Conservation (phyloP, 2,888 invertebrate genomes). For the Euclidia mi region DNA sequence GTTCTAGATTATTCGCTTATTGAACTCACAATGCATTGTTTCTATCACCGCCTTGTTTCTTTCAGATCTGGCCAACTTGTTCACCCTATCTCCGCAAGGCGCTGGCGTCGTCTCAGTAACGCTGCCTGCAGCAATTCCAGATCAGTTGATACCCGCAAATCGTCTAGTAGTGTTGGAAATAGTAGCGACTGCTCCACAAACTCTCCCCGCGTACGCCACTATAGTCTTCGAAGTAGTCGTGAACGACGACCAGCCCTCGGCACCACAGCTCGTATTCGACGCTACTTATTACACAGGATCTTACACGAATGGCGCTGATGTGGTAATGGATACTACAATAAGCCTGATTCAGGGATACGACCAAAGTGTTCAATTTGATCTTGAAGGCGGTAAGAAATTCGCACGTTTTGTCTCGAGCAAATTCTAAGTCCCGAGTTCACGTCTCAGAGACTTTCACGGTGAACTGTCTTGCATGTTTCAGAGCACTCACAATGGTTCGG, state of each 20-base stretch:
- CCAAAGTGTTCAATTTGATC: constrained; percentile 46
- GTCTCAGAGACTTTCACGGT: too few species aligned
- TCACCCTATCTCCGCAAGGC: constrained; percentile 24
- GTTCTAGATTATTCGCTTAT: neutral
- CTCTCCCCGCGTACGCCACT: constrained; percentile 43
- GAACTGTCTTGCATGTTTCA: too few species aligned
- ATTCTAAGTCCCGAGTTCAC: too few species aligned
- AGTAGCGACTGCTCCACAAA: constrained; percentile 40
- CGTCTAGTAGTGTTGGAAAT: constrained; percentile 45
- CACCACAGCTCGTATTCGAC: constrained; percentile 33
- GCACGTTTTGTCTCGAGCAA: neutral
- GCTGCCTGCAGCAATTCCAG: constrained; percentile 43
- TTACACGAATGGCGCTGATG: constrained; percentile 43
- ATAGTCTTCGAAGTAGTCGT: constrained; percentile 45
- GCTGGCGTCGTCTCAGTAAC: constrained; percentile 32
- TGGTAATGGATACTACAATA: constrained; percentile 50
- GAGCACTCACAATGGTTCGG: constrained; percentile 46
- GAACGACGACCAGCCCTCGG: constrained; percentile 13
- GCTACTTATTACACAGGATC: constrained; percentile 57
- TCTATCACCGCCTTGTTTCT: neutral
- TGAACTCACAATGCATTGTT: neutral
- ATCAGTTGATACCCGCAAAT: constrained; percentile 42
- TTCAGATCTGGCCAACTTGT: constrained; percentile 43
- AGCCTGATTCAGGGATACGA: constrained; percentile 54
- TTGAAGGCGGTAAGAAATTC: constrained; percentile 58